phyloP scores from a whole-genome alignment of 2,888 invertebrate genomes.

The Sinohyriopsis cumingii region DNA sequence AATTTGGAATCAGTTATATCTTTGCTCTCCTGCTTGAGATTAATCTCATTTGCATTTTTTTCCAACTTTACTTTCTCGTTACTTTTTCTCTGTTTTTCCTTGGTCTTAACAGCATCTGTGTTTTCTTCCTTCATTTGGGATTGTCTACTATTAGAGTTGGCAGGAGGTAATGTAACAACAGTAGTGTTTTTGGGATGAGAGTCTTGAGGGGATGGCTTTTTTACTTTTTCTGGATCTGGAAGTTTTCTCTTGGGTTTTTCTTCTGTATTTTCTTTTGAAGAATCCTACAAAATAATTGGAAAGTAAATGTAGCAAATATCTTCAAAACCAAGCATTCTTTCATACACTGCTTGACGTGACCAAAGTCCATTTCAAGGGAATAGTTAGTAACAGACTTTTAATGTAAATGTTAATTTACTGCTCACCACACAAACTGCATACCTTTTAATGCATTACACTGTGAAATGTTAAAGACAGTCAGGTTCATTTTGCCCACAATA shows the following conservation, averaged over 20 bases:
- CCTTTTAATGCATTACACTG: no score
- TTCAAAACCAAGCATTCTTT: no score
- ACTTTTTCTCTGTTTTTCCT: slow-evolving; percentile 2
- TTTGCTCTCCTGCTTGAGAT: slow-evolving; percentile 9
- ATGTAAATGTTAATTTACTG: no score
- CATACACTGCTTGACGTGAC: no score
- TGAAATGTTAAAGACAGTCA: no score
- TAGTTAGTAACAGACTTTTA: no score
- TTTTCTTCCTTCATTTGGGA: background rate
- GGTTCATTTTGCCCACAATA: no score
- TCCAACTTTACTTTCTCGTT: slow-evolving; percentile 15
- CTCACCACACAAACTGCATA: no score
- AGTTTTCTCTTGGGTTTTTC: slow-evolving; percentile 57
- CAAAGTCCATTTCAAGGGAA: no score
- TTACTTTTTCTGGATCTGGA: slow-evolving; percentile 56
- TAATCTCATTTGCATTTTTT: slow-evolving; percentile 12
- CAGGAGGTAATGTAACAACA: slow-evolving; percentile 23
- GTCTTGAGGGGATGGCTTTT: slow-evolving; percentile 36
- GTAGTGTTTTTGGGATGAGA: slow-evolving; percentile 17
- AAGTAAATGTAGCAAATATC: no score
- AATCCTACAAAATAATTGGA: no score
- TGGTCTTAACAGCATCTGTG: background rate
- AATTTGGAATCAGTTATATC: slow-evolving; percentile 13
- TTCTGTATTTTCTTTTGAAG: slow-evolving; percentile 39
- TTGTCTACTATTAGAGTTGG: slow-evolving; percentile 15